phyloP scores from a whole-genome alignment of 2,113 vertebrate species.

The Sceloporus undulatus region DNA sequence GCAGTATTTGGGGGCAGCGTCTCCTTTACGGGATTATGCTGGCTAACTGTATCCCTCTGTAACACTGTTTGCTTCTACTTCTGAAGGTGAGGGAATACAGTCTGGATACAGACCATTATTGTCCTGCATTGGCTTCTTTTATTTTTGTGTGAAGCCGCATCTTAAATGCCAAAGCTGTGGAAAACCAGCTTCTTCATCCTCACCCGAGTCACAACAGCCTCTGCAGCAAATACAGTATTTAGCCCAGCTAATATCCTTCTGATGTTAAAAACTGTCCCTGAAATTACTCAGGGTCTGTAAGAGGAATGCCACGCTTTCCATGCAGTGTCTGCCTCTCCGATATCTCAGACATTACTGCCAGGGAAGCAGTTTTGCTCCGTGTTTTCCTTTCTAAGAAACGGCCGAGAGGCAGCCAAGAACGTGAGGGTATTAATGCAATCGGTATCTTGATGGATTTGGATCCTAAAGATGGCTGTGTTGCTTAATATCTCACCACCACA shows the following conservation, averaged over 20 bases:
- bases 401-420: constrained; percentile 31
- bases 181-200: not conserved
- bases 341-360: not conserved
- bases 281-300: constrained; percentile 27
- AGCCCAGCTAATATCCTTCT: constrained; percentile 44
- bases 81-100: not conserved
- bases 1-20: not conserved
- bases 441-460: constrained; percentile 60
- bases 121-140: not conserved
- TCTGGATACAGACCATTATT: not conserved
- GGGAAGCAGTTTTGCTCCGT: not conserved
- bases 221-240: constrained; percentile 6
- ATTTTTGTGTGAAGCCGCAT: not conserved
- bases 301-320: not conserved
- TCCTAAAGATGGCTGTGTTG: constrained; percentile 60
- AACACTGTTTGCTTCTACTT: not conserved
- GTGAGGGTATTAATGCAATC: constrained; percentile 34
- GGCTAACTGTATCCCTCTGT: not conserved
- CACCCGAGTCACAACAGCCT: constrained; percentile 47
- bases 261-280: not conserved
- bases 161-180: not conserved
- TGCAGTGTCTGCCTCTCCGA: not conserved
- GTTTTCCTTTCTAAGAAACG: constrained; percentile 42
- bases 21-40: not conserved
- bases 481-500: constrained; percentile 53